Evolutionary conservation across 2,888 invertebrate species (phyloP).

Genomic region (Lasioglossum vierecki): DNA sequence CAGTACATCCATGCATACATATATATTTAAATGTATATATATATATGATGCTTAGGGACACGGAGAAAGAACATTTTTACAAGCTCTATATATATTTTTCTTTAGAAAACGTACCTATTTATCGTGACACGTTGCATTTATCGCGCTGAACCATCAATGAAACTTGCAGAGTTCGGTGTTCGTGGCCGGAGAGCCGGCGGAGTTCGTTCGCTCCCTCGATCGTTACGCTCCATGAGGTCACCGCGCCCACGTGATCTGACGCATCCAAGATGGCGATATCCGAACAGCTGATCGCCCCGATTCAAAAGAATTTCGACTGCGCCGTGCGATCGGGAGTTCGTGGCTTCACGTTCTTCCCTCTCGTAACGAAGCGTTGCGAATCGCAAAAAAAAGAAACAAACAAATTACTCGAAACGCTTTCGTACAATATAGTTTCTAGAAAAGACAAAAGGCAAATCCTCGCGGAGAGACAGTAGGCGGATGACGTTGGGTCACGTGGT

Average conservation of each 20-base stretch:
- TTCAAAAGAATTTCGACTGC: not conserved
- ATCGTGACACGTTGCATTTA: constrained; percentile 43
- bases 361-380: constrained; percentile 9
- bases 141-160: constrained; percentile 40
- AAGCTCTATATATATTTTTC: constrained; percentile 60
- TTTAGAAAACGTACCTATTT: constrained; percentile 44
- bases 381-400: constrained; percentile 7
- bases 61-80: constrained; percentile 46
- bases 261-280: constrained; percentile 33
- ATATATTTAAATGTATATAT: not conserved
- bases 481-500: constrained; percentile 19
- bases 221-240: constrained; percentile 22
- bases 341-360: not conserved
- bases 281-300: constrained; percentile 42
- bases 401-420: not conserved
- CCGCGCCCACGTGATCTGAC: constrained; percentile 27
- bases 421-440: constrained; percentile 18
- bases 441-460: not conserved
- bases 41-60: constrained; percentile 37
- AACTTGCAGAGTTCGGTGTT: constrained; percentile 32
- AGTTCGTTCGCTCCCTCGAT: constrained; percentile 44
- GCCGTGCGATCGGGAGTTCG: not conserved
- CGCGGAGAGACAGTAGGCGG: not conserved
- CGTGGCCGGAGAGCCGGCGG: not conserved
- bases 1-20: constrained; percentile 3